These are phyloP conservation scores for Allobates femoralis DNA, from an alignment of 2,797 vertebrate genomes.

Conservation along the genomic window DNA sequence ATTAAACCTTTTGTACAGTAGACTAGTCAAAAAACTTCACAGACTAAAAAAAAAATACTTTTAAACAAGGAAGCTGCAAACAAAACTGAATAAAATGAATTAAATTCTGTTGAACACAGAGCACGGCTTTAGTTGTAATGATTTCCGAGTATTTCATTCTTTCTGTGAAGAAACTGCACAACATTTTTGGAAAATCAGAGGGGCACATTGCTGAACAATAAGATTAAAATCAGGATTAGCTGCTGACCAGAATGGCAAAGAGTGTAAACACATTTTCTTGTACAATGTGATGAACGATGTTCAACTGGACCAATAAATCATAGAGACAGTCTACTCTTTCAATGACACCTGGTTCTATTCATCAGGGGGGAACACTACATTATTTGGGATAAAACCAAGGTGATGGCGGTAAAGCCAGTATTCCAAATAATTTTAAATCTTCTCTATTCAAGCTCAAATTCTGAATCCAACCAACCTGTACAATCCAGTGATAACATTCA, in stretches of 20 bases:
- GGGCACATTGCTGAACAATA: slow-evolving; percentile 29
- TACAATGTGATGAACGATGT: slow-evolving; percentile 50
- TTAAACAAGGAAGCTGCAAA: background rate
- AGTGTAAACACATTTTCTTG: slow-evolving; percentile 52
- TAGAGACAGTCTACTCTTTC: slow-evolving; percentile 50
- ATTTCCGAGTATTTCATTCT: slow-evolving; percentile 18
- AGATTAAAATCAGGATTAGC: slow-evolving; percentile 54
- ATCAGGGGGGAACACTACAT: slow-evolving; percentile 48
- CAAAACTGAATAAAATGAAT: background rate
- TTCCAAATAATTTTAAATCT: slow-evolving; percentile 33
- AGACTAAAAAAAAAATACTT: background rate
- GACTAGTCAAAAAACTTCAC: background rate
- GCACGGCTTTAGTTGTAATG: background rate
- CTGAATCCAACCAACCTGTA: background rate
- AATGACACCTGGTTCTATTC: slow-evolving; percentile 51
- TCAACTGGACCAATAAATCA: slow-evolving; percentile 54
- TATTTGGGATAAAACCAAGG: slow-evolving; percentile 51
- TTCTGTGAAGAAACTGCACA: slow-evolving; percentile 5
- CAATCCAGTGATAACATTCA: slow-evolving; percentile 28
- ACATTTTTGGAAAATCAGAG: slow-evolving; percentile 28
- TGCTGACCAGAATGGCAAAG: slow-evolving; percentile 57
- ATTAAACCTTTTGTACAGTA: background rate
- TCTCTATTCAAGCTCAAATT: background rate
- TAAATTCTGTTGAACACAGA: background rate
- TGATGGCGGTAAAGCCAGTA: slow-evolving; percentile 18